Evolutionary conservation across 1,140 invertebrate genomes (phyloP), one percentile per base, ranked within the genome.

Genomic region (Vanessa atalanta): DNA sequence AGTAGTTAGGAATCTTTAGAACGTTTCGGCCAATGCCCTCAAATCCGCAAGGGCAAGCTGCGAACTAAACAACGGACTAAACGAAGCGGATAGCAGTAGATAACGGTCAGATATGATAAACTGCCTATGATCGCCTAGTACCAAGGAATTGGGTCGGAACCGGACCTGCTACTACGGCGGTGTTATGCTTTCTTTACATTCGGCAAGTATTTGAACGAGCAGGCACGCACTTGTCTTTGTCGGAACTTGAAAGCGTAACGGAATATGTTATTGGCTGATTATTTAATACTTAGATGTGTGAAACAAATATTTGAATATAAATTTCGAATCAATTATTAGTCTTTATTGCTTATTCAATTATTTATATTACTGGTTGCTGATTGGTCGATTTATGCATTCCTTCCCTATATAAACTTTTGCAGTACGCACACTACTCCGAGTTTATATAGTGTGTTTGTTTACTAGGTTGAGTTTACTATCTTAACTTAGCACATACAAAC

Each of bases 81-180:
- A 79, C 80, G 78, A 72, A 84, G 83, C 79, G 84, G 77, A 75
- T 78, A 79, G 76, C 73, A 85, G 77, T 69, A 85, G 83, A 87
- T 87, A 87, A 86, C 86, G 83, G 84, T 77, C 79, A 73, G 68
- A 80, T 79, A 82, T 83, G 85, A 87, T 87, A 87, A 83, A 85
- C 81, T 81, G 81, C 79, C 73, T 55, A 55, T 64, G 65, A 76
- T 76, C 51, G 80, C 65, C 65, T 72, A 72, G 70, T 57, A 48
- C 53, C 57, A 72, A 71, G 66, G 73, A 81, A 81, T 81, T 81
- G 74, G 82, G 79, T 82, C 78, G 81, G 78, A 80, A 83, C 79
- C 81, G 76, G 79, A 73, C 77, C 73, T 70, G 79, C 75, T 79
- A 76, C 76, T 64, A 72, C 20, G 8, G 57, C 57, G 13, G 57